These are phyloP conservation scores for Arizona elegans DNA, from an alignment of 2,113 vertebrate species.

Conservation along the genomic window DNA sequence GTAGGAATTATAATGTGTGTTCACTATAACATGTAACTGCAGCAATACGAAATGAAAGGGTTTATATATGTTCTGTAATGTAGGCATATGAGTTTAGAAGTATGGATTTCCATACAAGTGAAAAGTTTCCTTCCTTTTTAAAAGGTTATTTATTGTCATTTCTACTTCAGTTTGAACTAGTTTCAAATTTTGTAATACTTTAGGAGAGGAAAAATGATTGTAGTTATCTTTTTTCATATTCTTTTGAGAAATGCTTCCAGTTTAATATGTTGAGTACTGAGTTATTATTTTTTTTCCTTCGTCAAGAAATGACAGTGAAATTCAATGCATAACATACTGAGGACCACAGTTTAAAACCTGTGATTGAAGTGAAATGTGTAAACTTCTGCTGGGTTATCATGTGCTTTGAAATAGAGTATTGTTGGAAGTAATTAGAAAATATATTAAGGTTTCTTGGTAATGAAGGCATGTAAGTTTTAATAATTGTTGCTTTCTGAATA, in stretches of 20 bases:
- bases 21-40: constrained; percentile 60
- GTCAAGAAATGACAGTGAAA: constrained; percentile 69
- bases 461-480: constrained; percentile 78
- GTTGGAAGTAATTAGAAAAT: constrained; percentile 75
- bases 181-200: constrained; percentile 75
- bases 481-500: constrained; percentile 78
- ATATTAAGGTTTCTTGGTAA: constrained; percentile 77
- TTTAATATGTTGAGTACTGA: constrained; percentile 72
- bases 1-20: constrained; percentile 71
- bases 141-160: constrained; percentile 69
- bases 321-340: constrained; percentile 67
- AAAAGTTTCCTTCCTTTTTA: constrained; percentile 67
- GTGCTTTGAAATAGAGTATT: constrained; percentile 76
- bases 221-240: constrained; percentile 73
- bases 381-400: constrained; percentile 74
- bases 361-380: constrained; percentile 75
- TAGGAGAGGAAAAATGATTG: constrained; percentile 71
- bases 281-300: constrained; percentile 47
- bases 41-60: constrained; percentile 62
- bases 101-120: constrained; percentile 63
- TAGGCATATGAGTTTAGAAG: constrained; percentile 61
- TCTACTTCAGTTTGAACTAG: constrained; percentile 73
- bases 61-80: constrained; percentile 66
- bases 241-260: constrained; percentile 74
- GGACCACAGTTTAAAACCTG: constrained; percentile 65